Evolutionary conservation across 2,888 invertebrate genomes (phyloP).

Genomic region (Chymomyza procnemis): DNA sequence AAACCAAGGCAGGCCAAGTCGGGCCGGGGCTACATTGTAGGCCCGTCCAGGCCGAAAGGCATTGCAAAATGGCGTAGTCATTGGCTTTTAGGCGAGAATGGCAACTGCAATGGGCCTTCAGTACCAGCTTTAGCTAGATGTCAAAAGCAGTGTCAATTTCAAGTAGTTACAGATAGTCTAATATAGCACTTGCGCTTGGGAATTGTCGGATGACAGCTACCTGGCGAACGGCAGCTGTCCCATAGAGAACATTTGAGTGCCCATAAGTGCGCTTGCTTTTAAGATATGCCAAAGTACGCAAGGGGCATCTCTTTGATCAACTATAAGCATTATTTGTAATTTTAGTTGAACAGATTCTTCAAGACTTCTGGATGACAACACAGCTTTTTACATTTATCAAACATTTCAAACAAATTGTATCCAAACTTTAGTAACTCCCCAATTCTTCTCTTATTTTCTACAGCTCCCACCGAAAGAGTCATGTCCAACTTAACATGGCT

Average conservation of each 20-base stretch:
- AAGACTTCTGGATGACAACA: no score
- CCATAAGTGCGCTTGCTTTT: background rate
- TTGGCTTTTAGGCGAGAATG: slow-evolving; percentile 28
- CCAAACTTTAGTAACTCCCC: background rate
- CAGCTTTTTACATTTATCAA: no score
- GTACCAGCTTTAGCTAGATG: no score
- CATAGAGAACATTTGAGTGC: no score
- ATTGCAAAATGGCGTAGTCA: slow-evolving; percentile 33
- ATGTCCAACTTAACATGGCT: slow-evolving; percentile 36
- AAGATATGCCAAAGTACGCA: slow-evolving; percentile 1
- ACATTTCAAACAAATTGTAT: no score
- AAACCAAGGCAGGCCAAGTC: slow-evolving; percentile 12
- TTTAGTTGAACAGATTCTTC: no score
- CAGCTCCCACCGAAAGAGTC: slow-evolving; percentile 40
- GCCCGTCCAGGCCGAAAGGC: slow-evolving; percentile 5
- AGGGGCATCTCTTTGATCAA: background rate
- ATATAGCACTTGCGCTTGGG: background rate
- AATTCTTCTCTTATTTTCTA: slow-evolving; percentile 15
- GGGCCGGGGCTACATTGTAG: background rate
- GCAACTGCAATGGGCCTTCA: background rate
- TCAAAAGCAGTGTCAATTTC: background rate
- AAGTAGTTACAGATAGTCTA: background rate
- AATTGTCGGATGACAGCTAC: background rate
- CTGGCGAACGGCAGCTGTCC: no score
- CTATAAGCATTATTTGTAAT: no score